Evolutionary conservation across 1,140 invertebrate species (phyloP).

Genomic region (Charaxes varanes): DNA sequence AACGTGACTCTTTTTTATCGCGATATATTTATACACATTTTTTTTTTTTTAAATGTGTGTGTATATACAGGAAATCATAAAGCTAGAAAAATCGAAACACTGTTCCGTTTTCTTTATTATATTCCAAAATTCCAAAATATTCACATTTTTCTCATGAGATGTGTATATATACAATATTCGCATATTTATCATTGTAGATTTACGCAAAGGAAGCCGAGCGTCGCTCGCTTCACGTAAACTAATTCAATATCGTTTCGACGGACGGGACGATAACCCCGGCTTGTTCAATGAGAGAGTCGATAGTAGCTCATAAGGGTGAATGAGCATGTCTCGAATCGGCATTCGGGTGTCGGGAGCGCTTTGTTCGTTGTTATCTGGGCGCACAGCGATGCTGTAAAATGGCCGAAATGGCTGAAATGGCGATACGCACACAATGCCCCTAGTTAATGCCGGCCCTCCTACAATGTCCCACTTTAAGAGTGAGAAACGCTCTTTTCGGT

Average conservation of each 20-base stretch:
- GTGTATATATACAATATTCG: no score
- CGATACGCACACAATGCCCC: slow-evolving; percentile 5
- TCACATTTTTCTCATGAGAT: no score
- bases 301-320: slow-evolving; percentile 33
- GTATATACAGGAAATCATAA: no score
- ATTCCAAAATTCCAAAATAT: no score
- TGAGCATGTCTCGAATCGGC: slow-evolving; percentile 32
- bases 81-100: no score
- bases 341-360: slow-evolving; percentile 31
- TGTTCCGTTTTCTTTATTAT: no score
- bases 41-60: no score
- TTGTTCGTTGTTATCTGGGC: slow-evolving; percentile 38
- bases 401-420: slow-evolving; percentile 13
- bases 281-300: slow-evolving; percentile 19
- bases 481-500: no score
- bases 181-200: no score
- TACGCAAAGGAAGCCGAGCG: no score
- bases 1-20: no score
- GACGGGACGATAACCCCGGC: slow-evolving; percentile 1
- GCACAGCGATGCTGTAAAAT: slow-evolving; percentile 33
- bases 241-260: slow-evolving; percentile 4
- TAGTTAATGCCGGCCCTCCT: background rate
- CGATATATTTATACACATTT: no score
- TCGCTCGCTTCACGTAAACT: slow-evolving; percentile 1
- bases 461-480: slow-evolving; percentile 3